Evolutionary conservation across 53 echinoderm and acorn worm genomes (phyloP).

Genomic region (Henricia sp.): DNA sequence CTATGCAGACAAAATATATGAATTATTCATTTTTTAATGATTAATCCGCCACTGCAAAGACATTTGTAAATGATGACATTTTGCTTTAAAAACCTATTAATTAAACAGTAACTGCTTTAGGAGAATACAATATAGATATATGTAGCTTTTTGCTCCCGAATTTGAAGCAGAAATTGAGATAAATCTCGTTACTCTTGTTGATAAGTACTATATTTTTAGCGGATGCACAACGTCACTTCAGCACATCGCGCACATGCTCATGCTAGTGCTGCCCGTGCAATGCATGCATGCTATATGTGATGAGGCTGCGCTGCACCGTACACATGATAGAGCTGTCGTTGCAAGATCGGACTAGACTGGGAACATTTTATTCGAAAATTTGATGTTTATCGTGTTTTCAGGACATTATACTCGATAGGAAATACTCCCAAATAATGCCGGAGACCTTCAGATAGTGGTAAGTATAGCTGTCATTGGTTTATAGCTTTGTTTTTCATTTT

Average conservation of each 20-base stretch:
- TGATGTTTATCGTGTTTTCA: conserved; percentile 14
- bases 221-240: too few species aligned
- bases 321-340: neutral
- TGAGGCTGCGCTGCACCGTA: too few species aligned
- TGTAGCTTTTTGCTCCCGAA: too few species aligned
- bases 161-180: too few species aligned
- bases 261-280: neutral
- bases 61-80: too few species aligned
- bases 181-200: too few species aligned
- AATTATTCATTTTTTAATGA: conserved; percentile 46
- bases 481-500: too few species aligned
- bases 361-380: neutral
- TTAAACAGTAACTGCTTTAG: too few species aligned
- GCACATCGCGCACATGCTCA: too few species aligned
- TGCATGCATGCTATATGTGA: neutral
- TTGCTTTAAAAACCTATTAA: too few species aligned
- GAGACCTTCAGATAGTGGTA: conserved; percentile 40
- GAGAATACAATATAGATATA: too few species aligned
- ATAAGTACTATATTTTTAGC: neutral
- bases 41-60: conserved; percentile 12
- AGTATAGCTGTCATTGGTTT: conserved; percentile 17
- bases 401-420: conserved; percentile 17
- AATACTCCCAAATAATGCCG: conserved; percentile 34
- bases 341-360: neutral
- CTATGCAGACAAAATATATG: conserved; percentile 3